A percentile compares a stretch with the other conserved stretches of the same genome.
phyloP scores from a whole-genome alignment of 30 jellyfish, hydroid and myxozoan genomes.

The Pelagia noctiluca region DNA sequence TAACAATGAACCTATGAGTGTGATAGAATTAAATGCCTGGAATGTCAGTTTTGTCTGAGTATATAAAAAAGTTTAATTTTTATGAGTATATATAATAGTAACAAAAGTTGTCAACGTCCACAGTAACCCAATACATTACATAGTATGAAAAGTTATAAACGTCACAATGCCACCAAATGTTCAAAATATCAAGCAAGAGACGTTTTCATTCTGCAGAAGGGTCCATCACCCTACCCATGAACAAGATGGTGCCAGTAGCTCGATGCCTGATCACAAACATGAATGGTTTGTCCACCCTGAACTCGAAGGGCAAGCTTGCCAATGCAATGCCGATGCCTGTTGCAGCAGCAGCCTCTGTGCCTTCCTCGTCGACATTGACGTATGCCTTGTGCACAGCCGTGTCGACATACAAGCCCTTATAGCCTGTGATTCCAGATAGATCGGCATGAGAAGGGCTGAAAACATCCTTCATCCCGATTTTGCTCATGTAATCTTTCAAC shows the following conservation, averaged over 20 bases:
- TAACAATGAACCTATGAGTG: too few relatives aligned
- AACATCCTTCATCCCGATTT: conserved; percentile 68
- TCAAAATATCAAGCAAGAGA: not conserved
- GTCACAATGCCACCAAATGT: too few relatives aligned
- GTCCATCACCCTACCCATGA: conserved; percentile 75
- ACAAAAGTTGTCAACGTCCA: too few relatives aligned
- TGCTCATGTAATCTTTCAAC: conserved; percentile 24
- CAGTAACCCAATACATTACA: too few relatives aligned
- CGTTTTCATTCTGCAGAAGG: conserved; percentile 41
- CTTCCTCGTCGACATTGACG: conserved; percentile 75
- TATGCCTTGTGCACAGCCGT: conserved; percentile 71
- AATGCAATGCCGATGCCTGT: conserved; percentile 58
- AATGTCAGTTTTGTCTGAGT: too few relatives aligned
- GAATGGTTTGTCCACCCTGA: conserved; percentile 70
- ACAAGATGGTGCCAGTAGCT: conserved; percentile 62
- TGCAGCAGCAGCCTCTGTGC: conserved; percentile 91
- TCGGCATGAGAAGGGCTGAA: conserved; percentile 61
- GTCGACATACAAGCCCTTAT: conserved; percentile 67
- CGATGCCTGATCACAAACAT: conserved; percentile 52
- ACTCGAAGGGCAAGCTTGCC: conserved; percentile 59
- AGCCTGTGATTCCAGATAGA: conserved; percentile 75
- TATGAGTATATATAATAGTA: too few relatives aligned
- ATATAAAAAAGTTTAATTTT: too few relatives aligned
- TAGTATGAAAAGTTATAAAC: too few relatives aligned
- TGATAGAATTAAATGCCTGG: too few relatives aligned